Conservation (phyloP, 1,140 invertebrate genomes). For the Macrocentrus cingulum region DNA sequence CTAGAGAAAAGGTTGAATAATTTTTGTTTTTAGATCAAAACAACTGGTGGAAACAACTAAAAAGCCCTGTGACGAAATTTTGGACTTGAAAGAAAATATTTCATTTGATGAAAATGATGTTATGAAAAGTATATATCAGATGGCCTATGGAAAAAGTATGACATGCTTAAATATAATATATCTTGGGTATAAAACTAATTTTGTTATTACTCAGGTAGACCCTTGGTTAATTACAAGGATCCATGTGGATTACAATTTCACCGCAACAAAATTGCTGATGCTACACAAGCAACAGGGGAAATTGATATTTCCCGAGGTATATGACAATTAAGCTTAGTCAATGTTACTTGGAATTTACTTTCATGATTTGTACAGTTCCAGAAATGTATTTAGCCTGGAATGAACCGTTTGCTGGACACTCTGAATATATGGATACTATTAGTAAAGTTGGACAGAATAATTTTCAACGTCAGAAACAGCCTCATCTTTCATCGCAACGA, state of each 20-base stretch:
- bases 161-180: constrained; percentile 8
- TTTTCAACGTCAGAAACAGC: constrained; percentile 63
- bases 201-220: constrained; percentile 38
- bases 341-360: constrained; percentile 13
- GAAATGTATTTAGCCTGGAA: constrained; percentile 57
- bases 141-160: constrained; percentile 62
- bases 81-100: no score
- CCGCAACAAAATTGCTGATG: constrained; percentile 44
- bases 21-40: no score
- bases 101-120: constrained; percentile 62
- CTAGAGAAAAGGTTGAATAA: no score
- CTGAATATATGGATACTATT: constrained; percentile 65
- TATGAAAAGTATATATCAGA: constrained; percentile 64
- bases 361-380: constrained; percentile 41
- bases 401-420: constrained; percentile 57
- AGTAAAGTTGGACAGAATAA: constrained; percentile 61
- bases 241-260: constrained; percentile 56
- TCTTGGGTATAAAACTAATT: neutral
- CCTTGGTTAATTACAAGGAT: constrained; percentile 50
- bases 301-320: constrained; percentile 47
- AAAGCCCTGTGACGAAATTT: constrained; percentile 61
- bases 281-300: constrained; percentile 48
- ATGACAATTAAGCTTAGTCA: neutral
- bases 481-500: constrained; percentile 61
- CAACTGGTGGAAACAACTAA: constrained; percentile 62